Base-by-base conservation (phyloP, 2,888 invertebrate genomes). In the Tetrapedia diversipes region DNA sequence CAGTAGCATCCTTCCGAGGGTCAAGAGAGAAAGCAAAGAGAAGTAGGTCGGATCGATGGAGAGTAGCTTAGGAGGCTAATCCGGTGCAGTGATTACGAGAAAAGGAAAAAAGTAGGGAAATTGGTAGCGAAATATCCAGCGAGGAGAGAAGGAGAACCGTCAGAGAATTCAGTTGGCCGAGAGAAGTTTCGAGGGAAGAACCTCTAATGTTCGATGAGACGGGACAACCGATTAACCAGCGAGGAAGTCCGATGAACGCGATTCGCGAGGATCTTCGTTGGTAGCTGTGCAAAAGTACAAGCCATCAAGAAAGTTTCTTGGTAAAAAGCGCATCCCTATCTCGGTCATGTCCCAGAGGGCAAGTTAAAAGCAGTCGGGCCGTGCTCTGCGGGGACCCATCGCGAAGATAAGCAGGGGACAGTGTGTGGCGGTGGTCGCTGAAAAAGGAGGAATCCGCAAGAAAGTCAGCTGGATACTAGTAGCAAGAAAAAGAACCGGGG, bases 41-140 rank as follows among this genome's bases (percentile, higher is more conserved):
- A 11, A 2, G 6, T 22, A 16, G 19, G 27, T n/a, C n/a, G 39
- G 67, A 51, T 69, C 75, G 83, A 75, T 47, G 69, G 56, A 56
- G 57, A 39, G 57, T 43, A 51, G 49, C 11, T 41, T 2, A 24
- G 11, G 19, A 47, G 43, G 63, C 27, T 67, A 67, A 80, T 72
- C 57, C 66, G n/a, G 22, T 34, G 16, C 37, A 47, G 43, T 8
- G 27, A 22, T 56, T 47, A 8, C 32, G 29, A 45, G 41, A 34
- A 43, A 16, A 37, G 24, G 27, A 22, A 29, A n/a, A n/a, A n/a
- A n/a, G n/a, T n/a, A n/a, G n/a, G n/a, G n/a, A n/a, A 19, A 27
- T 14, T 29, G 0, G n/a, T 29, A 16, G 10, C 8, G 4, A 22
- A 43, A 16, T 6, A 8, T 32, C 29, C 6, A 7, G 11, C 7